These are phyloP conservation scores for Microdon myrmicae DNA, from an alignment of 2,888 invertebrate species.

Conservation along the genomic window DNA sequence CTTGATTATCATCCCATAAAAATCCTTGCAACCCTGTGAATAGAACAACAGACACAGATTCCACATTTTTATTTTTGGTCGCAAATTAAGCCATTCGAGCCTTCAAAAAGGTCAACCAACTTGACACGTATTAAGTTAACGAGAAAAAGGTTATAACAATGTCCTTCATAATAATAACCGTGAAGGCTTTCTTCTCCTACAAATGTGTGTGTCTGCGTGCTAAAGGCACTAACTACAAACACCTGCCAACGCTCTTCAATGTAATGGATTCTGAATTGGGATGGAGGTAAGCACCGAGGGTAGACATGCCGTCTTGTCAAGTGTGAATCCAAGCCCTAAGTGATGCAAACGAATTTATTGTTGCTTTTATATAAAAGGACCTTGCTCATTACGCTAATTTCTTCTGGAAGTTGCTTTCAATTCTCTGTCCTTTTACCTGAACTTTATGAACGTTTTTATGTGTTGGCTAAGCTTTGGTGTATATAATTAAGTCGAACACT, in stretches of 20 bases:
- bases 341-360: conserved; percentile 39
- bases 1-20: no score
- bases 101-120: conserved; percentile 29
- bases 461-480: conserved; percentile 34
- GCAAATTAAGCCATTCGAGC: neutral
- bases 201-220: conserved; percentile 4
- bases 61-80: no score
- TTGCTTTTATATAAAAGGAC: conserved; percentile 43
- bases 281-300: neutral
- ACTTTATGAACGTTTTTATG: conserved; percentile 33
- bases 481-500: conserved; percentile 41
- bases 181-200: neutral
- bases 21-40: no score
- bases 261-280: conserved; percentile 22
- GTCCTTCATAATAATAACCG: neutral
- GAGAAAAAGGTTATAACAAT: conserved; percentile 18
- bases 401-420: conserved; percentile 44
- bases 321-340: conserved; percentile 4
- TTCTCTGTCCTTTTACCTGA: conserved; percentile 42
- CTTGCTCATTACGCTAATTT: conserved; percentile 46
- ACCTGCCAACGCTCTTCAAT: conserved; percentile 31
- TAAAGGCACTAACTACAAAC: conserved; percentile 24
- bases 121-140: conserved; percentile 44
- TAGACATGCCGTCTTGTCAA: conserved; percentile 18
- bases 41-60: no score